Evolutionary conservation across 2,113 vertebrate species (phyloP).

Genomic region (Columba janthina): DNA sequence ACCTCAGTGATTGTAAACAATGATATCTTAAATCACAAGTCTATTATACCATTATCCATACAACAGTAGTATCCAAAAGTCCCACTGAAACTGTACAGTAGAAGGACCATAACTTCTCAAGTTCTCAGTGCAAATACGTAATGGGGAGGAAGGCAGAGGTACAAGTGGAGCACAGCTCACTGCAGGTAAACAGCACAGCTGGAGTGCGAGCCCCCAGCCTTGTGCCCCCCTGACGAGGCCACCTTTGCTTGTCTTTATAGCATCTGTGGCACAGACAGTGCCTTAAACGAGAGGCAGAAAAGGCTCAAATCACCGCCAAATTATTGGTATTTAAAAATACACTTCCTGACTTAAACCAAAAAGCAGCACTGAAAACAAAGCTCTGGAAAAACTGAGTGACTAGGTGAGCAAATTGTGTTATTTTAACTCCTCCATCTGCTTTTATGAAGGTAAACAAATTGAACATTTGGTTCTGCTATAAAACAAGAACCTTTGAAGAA

Average conservation of each 20-base stretch:
- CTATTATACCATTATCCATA: neutral
- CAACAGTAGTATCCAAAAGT: neutral
- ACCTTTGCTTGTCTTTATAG: neutral
- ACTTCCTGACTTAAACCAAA: neutral
- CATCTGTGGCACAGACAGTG: accelerated
- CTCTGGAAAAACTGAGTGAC: neutral
- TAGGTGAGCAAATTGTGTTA: neutral
- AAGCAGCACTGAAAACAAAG: neutral
- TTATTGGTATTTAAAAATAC: neutral
- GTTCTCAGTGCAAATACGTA: neutral
- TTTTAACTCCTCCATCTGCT: neutral
- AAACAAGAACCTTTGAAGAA: neutral
- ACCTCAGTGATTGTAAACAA: neutral
- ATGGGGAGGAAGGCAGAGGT: neutral
- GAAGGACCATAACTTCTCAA: accelerated
- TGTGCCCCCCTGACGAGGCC: neutral
- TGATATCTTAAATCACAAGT: neutral
- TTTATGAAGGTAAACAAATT: neutral
- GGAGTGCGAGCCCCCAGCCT: neutral
- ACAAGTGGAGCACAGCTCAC: accelerated
- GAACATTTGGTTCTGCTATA: neutral
- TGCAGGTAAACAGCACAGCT: neutral
- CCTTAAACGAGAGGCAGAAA: neutral
- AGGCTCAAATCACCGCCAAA: neutral
- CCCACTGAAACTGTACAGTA: neutral